phyloP scores from a whole-genome alignment of 2,888 invertebrate species.

The Blera fallax region DNA sequence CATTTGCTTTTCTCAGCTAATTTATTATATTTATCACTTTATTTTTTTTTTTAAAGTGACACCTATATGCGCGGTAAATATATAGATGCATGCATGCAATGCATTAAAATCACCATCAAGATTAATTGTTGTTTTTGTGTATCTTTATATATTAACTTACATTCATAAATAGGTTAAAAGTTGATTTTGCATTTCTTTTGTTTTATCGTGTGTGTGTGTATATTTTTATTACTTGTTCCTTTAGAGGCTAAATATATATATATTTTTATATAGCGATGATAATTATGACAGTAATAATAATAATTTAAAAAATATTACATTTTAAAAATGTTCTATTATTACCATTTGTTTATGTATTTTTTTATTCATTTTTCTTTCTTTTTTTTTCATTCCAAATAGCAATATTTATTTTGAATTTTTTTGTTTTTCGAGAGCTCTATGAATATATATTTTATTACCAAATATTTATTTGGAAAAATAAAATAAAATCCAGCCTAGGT shows the following conservation, averaged over 20 bases:
- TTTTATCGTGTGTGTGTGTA: constrained; percentile 39
- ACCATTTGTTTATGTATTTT: constrained; percentile 50
- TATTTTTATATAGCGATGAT: constrained; percentile 66
- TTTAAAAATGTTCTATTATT: constrained; percentile 66
- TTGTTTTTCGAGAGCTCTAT: constrained; percentile 30
- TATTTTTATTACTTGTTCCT: constrained; percentile 34
- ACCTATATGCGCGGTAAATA: constrained; percentile 66
- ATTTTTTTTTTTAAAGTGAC: constrained; percentile 52
- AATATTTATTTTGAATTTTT: constrained; percentile 42
- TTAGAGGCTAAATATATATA: constrained; percentile 56
- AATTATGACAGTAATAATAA: constrained; percentile 59
- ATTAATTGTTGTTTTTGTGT: constrained; percentile 43
- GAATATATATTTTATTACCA: constrained; percentile 35
- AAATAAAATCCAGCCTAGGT: constrained; percentile 32
- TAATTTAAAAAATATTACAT: constrained; percentile 65
- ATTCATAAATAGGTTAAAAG: constrained; percentile 71
- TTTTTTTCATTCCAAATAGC: constrained; percentile 60
- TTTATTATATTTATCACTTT: constrained; percentile 50
- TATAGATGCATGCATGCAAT: constrained; percentile 61
- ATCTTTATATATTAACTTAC: constrained; percentile 51
- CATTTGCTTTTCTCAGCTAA: constrained; percentile 63
- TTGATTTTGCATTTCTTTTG: constrained; percentile 49
- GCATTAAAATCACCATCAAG: constrained; percentile 66
- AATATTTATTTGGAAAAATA: constrained; percentile 20
- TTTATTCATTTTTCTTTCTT: too few species aligned